Base-by-base conservation (phyloP, 2,113 vertebrate genomes). In the Zingel zingel region DNA sequence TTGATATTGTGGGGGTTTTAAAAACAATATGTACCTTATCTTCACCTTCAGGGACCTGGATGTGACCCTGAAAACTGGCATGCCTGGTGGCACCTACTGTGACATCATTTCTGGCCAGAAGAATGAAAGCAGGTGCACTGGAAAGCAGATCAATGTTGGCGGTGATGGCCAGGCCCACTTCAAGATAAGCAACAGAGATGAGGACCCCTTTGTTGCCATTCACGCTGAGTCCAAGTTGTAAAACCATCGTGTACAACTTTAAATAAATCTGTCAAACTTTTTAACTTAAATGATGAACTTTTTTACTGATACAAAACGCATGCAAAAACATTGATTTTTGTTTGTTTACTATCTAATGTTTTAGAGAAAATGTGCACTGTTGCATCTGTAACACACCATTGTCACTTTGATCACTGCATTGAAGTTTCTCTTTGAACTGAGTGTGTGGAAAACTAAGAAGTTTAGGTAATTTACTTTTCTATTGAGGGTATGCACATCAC, bases 41-140 rank as follows among this genome's bases (percentile, higher is more conserved):
- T 64, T 81, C 14, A 11, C 5, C 63, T 67, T 61, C 48, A 99
- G 98, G 97, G 0, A 92, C 43, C 82, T 99, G 88, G 94, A 92
- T 2, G 39, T 79, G 23, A 87, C 77, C 53, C 87, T 99, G 77
- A 95, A 96, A 93, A 99, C 97, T 0, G 97, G 97, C 62, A 94
- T 99, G 88, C 96, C 96, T 21, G 91, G 87, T 64, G 98, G 97
- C 18, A 97, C 95, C 67, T 99, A 99, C 80, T 98, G 97, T 66
- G 98, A 99, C 27, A 91, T 99, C 39, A 97, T 99, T 79, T 99
- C 98, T 36, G 97, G 97, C 27, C 92, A 97, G 76, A 99, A 98
- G 54, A 90, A 96, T 16, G 66, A 68, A 15, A 70, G 36, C 50
- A 3, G 2, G 0, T 99, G 98, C 84, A 96, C 97, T 2, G 98